A percentile compares a stretch with the other conserved stretches of the same genome.
Conservation (phyloP, 2,888 invertebrate genomes). For the Harpalus rubripes region DNA sequence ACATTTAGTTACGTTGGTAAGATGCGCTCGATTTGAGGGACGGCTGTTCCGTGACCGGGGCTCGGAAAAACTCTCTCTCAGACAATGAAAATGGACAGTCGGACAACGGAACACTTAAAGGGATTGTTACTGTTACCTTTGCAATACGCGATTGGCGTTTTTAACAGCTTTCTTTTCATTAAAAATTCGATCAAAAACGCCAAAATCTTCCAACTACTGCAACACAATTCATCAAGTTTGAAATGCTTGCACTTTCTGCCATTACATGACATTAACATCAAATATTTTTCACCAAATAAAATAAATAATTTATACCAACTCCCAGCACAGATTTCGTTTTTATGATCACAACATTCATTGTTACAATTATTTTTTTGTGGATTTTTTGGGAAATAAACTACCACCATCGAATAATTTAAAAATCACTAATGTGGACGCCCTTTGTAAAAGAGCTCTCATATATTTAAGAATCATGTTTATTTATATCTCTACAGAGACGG, state of each 20-base stretch:
- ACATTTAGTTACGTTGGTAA: conserved; percentile 59
- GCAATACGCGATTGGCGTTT: conserved; percentile 25
- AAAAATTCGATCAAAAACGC: conserved; percentile 28
- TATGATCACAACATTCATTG: conserved; percentile 65
- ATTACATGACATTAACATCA: conserved; percentile 49
- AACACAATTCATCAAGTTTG: conserved; percentile 40
- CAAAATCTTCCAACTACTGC: conserved; percentile 14
- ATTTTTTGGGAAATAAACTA: conserved; percentile 57
- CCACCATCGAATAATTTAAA: conserved; percentile 54
- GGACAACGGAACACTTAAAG: conserved; percentile 69
- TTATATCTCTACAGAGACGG: conserved; percentile 21
- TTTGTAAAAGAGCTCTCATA: conserved; percentile 62
- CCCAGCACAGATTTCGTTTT: conserved; percentile 61
- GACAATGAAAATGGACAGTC: conserved; percentile 69
- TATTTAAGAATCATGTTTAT: conserved; percentile 12
- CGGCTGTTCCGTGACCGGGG: conserved; percentile 78
- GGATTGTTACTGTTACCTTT: conserved; percentile 50
- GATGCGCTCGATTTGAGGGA: conserved; percentile 73
- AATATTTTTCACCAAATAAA: conserved; percentile 50
- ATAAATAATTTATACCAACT: conserved; percentile 42
- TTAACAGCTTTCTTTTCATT: conserved; percentile 8
- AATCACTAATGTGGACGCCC: conserved; percentile 43
- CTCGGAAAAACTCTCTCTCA: conserved; percentile 75
- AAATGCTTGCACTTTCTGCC: conserved; percentile 23
- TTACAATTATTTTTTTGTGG: conserved; percentile 61